Percentiles rank a stretch among this genome's conserved stretches.
Conservation (phyloP, 2,888 invertebrate genomes). For the Lithosia quadra region DNA sequence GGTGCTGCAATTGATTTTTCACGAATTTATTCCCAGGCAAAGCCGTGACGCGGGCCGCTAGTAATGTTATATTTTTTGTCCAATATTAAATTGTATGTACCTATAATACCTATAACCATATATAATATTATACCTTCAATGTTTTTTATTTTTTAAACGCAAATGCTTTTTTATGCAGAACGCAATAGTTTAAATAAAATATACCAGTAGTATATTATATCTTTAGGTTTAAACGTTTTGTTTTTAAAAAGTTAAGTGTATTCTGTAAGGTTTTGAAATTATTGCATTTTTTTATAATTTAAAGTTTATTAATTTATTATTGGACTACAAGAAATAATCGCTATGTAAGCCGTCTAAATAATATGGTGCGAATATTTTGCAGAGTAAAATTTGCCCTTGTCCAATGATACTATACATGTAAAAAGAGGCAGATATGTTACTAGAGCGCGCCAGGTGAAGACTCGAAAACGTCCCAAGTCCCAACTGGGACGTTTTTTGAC, state of each 20-base stretch:
- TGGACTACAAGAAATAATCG: background rate
- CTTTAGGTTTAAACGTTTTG: background rate
- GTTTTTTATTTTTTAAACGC: constrained; percentile 13
- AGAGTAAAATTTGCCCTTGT: no score
- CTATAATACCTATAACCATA: no score
- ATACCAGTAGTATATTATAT: constrained; percentile 12
- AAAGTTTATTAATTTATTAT: background rate
- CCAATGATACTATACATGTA: no score
- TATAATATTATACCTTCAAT: constrained; percentile 14
- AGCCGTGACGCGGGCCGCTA: no score
- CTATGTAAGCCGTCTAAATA: background rate
- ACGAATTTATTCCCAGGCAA: no score
- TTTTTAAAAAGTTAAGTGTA: no score
- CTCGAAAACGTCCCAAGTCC: no score
- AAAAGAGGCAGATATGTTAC: no score
- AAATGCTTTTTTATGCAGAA: background rate
- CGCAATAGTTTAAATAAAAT: background rate
- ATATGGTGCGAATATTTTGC: no score
- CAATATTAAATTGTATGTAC: background rate
- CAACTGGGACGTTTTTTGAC: no score
- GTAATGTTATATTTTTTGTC: background rate
- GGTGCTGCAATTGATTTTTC: no score
- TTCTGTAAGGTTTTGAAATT: background rate
- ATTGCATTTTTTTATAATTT: constrained; percentile 10
- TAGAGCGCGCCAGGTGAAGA: no score